Base-by-base conservation (phyloP, 2,113 vertebrate genomes). In the Microtus richardsoni region DNA sequence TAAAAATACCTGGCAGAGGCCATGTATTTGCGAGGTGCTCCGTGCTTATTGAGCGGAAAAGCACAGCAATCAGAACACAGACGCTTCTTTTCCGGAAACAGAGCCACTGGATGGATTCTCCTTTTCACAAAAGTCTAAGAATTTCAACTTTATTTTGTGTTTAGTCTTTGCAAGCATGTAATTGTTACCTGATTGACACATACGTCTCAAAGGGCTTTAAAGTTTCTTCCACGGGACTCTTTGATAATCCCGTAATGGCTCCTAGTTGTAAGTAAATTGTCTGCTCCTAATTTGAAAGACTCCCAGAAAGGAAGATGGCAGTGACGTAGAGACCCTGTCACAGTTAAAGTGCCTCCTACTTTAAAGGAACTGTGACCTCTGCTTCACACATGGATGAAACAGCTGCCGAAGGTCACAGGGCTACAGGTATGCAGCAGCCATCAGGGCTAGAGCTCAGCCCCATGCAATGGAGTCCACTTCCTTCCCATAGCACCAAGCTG, bases 391-490 rank as follows among this genome's bases (percentile, higher is more conserved):
- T 17, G 58, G 24, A 30, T 33, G 60, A 95, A 73, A 93, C 93
- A 87, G 95, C 16, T 75, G 78, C 64, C 83, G 30, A 68, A 88
- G 26, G 58, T 88, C 88, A 54, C 16, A 77, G 2, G 60, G 89
- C n/a, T 87, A 5, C 19, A 33, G 47, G 22, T 12, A 21, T 44
- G 1, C 19, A 28, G 44, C 39, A 36, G 28, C 66, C 66, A 3
- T 78, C 39, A 16, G 52, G 60, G 68, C 6, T 49, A 30, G 47
- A 95, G 74, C 41, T 91, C 78, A 70, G 47, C 36, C 54, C 5
- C 10, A 4, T 7, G 7, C 11, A 73, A 4, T 0, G 1, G 11
- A 41, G 77, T 24, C 44, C 28, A 14, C 1, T 0, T 28, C 22
- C 24, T 88, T 33, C 30, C 77, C 1, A 19, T 11, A 12, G 22